Evolutionary conservation across 2,113 vertebrate genomes (phyloP), one percentile per base, ranked within the genome.

Genomic region (Malurus cyaneus): DNA sequence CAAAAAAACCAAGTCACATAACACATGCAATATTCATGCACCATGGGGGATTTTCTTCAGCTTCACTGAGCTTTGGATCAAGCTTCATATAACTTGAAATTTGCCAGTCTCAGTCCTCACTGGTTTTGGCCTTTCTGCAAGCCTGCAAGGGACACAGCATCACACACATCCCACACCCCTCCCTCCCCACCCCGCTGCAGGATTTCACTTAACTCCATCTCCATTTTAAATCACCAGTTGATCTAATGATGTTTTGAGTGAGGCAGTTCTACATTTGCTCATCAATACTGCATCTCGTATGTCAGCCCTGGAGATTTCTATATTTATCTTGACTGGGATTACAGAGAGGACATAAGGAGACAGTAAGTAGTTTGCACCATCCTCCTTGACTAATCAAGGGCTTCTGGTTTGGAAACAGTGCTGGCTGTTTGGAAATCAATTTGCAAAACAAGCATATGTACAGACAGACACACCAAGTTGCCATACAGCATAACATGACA

Each of bases 321-420:
- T 81, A 79, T 87, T 91, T 93, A 65, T 92, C 69, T 86, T 94
- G 23, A 52, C 57, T 82, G 50, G 53, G 56, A 78, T 72, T 93
- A 92, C 80, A 86, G 20, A 18, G 49, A 89, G 53, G 70, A 69
- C 10, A 65, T 80, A 67, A 86, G 78, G 19, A 89, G 29, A 78
- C 73, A 72, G 29, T n/a, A 85, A 87, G 82, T 34, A 91, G 41
- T 71, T 88, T 80, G 52, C 47, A 73, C 42, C 26, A 28, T 83
- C 83, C 62, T 80, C 64, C 53, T 89, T 85, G 73, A 84, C 14
- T 91, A 87, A 49, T 54, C 61, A 72, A 72, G 76, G 41, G 36
- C 42, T 87, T 91, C 61, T 89, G 50, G 25, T 69, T 69, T 4
- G 28, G 78, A 91, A 86, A 87, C 18, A 61, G 34, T 32, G 31